Percentiles rank a stretch among this genome's conserved stretches.
Conservation (phyloP, 2,888 invertebrate genomes). For the Polyommatus iphigenia region DNA sequence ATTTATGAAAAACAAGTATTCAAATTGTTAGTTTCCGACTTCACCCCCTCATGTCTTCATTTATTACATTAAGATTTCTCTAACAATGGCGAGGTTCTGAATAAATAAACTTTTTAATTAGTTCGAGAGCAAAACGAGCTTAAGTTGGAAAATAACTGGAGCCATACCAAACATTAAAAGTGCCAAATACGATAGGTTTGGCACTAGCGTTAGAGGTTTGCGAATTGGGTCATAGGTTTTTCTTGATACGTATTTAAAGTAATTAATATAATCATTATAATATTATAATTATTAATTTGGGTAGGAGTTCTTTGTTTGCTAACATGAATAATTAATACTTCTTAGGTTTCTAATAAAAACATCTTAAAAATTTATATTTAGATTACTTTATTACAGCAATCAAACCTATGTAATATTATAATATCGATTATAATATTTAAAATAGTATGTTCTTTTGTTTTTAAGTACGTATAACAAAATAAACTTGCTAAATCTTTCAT, state of each 20-base stretch:
- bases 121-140: slow-evolving; percentile 26
- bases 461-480: background rate
- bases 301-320: no score
- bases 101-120: slow-evolving; percentile 31
- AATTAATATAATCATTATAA: no score
- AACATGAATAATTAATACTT: no score
- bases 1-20: no score
- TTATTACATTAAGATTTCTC: slow-evolving; percentile 7
- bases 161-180: slow-evolving; percentile 4
- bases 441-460: background rate
- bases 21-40: no score
- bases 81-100: background rate
- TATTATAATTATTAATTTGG: no score
- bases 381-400: no score
- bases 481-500: background rate
- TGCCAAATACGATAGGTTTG: slow-evolving; percentile 29
- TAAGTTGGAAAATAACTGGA: slow-evolving; percentile 21
- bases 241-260: background rate
- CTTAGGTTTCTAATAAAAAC: no score
- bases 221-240: background rate
- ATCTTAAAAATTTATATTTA: no score
- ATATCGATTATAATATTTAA: no score
- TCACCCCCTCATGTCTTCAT: background rate
- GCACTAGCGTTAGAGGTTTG: slow-evolving; percentile 18
- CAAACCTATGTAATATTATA: no score